Conservation (phyloP, 35 echinoderm and acorn worm species). For the Ophioderma brevispina region DNA sequence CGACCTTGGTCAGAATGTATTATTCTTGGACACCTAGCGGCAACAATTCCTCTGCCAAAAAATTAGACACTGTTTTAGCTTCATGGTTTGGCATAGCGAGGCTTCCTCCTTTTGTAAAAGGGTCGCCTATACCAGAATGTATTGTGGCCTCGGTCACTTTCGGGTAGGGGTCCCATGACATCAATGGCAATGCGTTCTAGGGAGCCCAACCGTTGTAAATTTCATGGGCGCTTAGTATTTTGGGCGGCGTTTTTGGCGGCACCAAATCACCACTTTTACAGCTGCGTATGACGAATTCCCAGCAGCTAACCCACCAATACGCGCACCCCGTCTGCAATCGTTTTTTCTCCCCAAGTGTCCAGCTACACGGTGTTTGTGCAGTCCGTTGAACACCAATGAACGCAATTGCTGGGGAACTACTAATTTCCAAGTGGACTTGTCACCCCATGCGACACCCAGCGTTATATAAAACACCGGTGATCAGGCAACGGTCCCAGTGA, state of each 20-base stretch:
- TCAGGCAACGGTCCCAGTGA: conserved; percentile 26
- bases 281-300: not conserved
- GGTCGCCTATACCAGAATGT: conserved; percentile 47
- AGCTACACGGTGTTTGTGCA: conserved; percentile 17
- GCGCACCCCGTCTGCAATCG: not conserved
- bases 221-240: not conserved
- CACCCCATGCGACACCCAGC: conserved; percentile 12
- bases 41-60: conserved; percentile 20
- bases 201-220: conserved; percentile 27
- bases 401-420: not conserved
- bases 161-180: conserved; percentile 38
- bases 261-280: conserved; percentile 3
- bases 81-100: conserved; percentile 53
- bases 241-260: not conserved
- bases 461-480: not conserved
- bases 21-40: conserved; percentile 36
- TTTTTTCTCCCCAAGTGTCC: conserved; percentile 31
- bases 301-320: conserved; percentile 24
- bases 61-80: conserved; percentile 31
- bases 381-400: not conserved
- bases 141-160: conserved; percentile 26
- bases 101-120: conserved; percentile 66
- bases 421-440: conserved; percentile 8
- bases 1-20: conserved; percentile 64
- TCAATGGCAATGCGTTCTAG: conserved; percentile 64